Percentiles rank a stretch among this genome's conserved stretches.
Evolutionary conservation across 1,140 invertebrate species (phyloP).

Genomic region (Drosophila fuyamai): DNA sequence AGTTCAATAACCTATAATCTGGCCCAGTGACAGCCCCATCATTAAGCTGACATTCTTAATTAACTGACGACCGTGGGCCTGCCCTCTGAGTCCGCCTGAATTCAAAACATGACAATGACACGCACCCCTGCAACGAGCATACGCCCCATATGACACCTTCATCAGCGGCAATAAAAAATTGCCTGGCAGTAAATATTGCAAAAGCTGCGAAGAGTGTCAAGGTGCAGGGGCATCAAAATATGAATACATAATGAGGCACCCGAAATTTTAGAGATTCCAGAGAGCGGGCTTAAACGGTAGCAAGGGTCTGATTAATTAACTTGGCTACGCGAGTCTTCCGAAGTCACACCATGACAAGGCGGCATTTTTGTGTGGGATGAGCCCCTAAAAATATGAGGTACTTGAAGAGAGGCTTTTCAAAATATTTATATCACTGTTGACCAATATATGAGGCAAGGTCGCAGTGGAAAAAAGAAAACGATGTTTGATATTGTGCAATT

Average conservation of each 20-base stretch:
- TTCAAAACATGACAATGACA: slow-evolving; percentile 54
- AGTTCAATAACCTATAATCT: slow-evolving; percentile 31
- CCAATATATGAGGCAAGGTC: slow-evolving; percentile 66
- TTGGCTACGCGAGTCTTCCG: slow-evolving; percentile 36
- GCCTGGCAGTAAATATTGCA: slow-evolving; percentile 49
- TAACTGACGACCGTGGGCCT: slow-evolving; percentile 14
- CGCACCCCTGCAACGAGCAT: slow-evolving; percentile 61
- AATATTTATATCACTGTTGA: slow-evolving; percentile 25
- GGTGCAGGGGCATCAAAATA: slow-evolving; percentile 48
- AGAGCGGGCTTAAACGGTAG: slow-evolving; percentile 49
- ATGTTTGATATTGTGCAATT: slow-evolving; percentile 57
- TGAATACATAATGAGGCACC: slow-evolving; percentile 28
- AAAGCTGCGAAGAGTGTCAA: slow-evolving; percentile 71
- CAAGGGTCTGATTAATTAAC: slow-evolving; percentile 64
- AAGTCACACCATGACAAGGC: slow-evolving; percentile 39
- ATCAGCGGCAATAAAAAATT: slow-evolving; percentile 25
- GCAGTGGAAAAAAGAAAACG: slow-evolving; percentile 20
- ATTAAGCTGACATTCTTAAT: slow-evolving; percentile 23
- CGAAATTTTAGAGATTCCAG: slow-evolving; percentile 31
- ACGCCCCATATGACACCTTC: slow-evolving; percentile 60
- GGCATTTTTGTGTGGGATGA: slow-evolving; percentile 22
- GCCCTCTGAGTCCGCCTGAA: slow-evolving; percentile 28
- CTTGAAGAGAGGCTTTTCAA: slow-evolving; percentile 9
- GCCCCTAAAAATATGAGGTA: slow-evolving; percentile 5
- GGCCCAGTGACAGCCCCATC: slow-evolving; percentile 15